A percentile compares a stretch with the other conserved stretches of the same genome.
Conservation (phyloP, 2,113 vertebrate species). For the Dolichotis patagonum region DNA sequence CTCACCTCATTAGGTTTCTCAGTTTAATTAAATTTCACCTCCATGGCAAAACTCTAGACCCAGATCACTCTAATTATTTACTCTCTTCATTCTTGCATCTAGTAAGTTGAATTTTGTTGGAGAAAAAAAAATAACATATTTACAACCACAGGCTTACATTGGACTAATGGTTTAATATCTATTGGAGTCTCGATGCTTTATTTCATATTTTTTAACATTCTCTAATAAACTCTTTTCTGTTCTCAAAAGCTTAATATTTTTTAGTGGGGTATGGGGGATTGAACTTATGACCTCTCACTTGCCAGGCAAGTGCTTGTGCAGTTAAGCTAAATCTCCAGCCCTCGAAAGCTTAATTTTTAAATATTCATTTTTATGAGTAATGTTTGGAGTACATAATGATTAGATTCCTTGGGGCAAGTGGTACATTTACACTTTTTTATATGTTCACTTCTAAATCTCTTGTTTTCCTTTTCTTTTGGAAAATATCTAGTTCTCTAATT, state of each 20-base stretch:
- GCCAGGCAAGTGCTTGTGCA: too few species aligned
- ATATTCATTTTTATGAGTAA: neutral
- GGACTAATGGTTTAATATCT: neutral
- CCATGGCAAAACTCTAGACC: neutral
- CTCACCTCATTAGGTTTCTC: neutral
- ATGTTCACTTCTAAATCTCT: neutral
- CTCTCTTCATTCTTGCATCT: neutral
- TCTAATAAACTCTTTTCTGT: neutral
- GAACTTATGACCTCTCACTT: too few species aligned
- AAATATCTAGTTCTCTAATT: neutral
- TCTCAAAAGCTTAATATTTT: too few species aligned
- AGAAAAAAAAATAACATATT: neutral
- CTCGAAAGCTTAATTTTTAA: neutral
- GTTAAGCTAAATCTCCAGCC: too few species aligned
- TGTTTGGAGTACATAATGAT: neutral
- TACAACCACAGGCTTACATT: neutral
- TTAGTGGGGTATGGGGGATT: too few species aligned
- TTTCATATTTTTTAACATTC: neutral
- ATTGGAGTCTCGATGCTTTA: neutral
- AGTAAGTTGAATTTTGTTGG: neutral
- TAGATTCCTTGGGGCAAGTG: neutral
- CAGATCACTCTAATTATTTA: neutral
- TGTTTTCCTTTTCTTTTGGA: neutral
- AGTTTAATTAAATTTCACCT: neutral
- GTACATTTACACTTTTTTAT: neutral